Conservation (phyloP, 2,888 invertebrate genomes). For the Drosophila peninsularis region DNA sequence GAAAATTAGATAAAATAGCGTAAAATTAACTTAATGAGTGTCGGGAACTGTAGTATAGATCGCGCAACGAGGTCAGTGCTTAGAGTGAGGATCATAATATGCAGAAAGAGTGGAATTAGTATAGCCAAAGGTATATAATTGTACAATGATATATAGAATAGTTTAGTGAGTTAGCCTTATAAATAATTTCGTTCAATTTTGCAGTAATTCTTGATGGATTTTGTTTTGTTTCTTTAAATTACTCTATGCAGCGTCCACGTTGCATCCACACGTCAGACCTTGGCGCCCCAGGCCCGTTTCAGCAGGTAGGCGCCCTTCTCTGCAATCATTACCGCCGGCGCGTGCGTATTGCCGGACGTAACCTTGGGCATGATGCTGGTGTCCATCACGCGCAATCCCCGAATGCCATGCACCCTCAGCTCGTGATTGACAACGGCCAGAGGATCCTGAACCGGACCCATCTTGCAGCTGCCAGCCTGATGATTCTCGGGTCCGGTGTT, state of each 20-base stretch:
- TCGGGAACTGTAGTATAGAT: conserved; percentile 43
- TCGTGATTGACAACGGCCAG: conserved; percentile 91
- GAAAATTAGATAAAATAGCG: conserved; percentile 55
- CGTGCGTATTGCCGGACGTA: conserved; percentile 91
- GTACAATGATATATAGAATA: conserved; percentile 24
- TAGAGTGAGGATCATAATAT: conserved; percentile 57
- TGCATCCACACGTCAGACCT: conserved; percentile 82
- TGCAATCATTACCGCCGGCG: conserved; percentile 92
- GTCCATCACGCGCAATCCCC: conserved; percentile 90
- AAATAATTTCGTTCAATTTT: conserved; percentile 63
- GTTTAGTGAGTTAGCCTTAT: conserved; percentile 52
- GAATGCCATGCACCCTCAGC: conserved; percentile 87
- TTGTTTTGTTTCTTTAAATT: conserved; percentile 71
- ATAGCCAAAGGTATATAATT: conserved; percentile 35
- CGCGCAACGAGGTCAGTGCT: conserved; percentile 74
- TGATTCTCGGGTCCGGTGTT: conserved; percentile 93
- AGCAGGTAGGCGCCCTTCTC: conserved; percentile 87
- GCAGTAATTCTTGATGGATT: conserved; percentile 43
- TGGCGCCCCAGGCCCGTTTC: conserved; percentile 84
- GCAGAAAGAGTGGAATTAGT: conserved; percentile 36
- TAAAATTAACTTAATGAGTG: conserved; percentile 59
- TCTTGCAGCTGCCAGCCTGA: conserved; percentile 92
- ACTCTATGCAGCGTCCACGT: conserved; percentile 84
- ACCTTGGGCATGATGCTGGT: conserved; percentile 92
- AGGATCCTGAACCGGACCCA: conserved; percentile 90